phyloP scores from a whole-genome alignment of 2,113 vertebrate species.

The Antechinus stuartii region DNA sequence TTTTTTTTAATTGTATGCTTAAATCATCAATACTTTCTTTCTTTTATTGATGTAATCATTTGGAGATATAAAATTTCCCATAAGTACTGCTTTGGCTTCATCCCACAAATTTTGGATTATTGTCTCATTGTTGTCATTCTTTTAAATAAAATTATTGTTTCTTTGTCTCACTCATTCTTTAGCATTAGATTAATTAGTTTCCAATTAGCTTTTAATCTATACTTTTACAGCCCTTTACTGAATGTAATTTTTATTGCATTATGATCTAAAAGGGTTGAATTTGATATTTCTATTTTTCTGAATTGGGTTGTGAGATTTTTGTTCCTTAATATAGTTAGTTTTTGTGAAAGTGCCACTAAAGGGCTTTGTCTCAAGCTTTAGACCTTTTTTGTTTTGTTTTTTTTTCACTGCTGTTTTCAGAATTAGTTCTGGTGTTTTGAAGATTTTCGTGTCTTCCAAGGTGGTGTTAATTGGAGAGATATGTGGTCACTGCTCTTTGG shows the following conservation, averaged over 20 bases:
- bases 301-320: not conserved
- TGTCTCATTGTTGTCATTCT: not conserved
- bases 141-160: not conserved
- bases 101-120: not conserved
- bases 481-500: not conserved
- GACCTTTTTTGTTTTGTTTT: not conserved
- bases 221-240: not conserved
- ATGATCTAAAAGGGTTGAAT: not conserved
- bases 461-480: not conserved
- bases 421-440: not conserved
- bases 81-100: not conserved
- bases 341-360: not conserved
- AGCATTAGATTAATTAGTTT: not conserved
- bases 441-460: not conserved
- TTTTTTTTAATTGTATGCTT: not conserved
- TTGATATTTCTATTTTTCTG: not conserved
- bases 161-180: not conserved
- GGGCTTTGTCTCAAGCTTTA: not conserved
- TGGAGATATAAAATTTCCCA: not conserved
- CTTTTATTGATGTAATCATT: not conserved
- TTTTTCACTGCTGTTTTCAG: not conserved
- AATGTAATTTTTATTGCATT: not conserved
- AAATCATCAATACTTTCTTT: not conserved
- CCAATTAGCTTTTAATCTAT: not conserved
- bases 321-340: not conserved